Evolutionary conservation across 2,797 vertebrate genomes (phyloP).

Genomic region (Gambusia yucatana): DNA sequence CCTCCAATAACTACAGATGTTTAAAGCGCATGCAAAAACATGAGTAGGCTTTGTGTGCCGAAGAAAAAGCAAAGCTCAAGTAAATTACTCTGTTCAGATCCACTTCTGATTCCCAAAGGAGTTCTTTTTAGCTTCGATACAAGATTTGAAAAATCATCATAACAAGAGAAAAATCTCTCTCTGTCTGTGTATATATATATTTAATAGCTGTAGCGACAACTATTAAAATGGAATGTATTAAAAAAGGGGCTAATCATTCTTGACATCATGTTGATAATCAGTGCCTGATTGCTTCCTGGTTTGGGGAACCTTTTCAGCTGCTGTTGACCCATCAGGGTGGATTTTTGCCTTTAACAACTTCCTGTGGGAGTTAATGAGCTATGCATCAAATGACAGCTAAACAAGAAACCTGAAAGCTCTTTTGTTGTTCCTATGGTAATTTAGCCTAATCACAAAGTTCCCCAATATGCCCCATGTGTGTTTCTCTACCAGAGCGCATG

Average conservation of each 20-base stretch:
- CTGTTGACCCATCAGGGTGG: slow-evolving; percentile 67
- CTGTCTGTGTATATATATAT: background rate
- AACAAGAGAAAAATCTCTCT: background rate
- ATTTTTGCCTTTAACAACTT: slow-evolving; percentile 66
- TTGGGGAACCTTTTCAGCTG: slow-evolving; percentile 72
- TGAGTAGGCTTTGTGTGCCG: background rate
- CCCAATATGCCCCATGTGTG: slow-evolving; percentile 42
- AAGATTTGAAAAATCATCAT: slow-evolving; percentile 1
- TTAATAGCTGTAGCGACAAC: slow-evolving; percentile 17
- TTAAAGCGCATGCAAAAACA: slow-evolving; percentile 4
- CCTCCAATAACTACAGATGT: background rate
- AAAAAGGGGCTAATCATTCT: slow-evolving; percentile 48
- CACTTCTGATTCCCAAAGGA: slow-evolving; percentile 8
- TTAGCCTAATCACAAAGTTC: slow-evolving; percentile 64
- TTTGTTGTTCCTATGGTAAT: slow-evolving; percentile 71
- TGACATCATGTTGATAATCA: slow-evolving; percentile 69
- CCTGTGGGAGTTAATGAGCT: slow-evolving; percentile 71
- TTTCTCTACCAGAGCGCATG: slow-evolving; percentile 11
- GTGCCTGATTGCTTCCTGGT: slow-evolving; percentile 73
- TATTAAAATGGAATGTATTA: background rate
- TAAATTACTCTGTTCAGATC: slow-evolving; percentile 17
- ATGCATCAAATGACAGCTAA: slow-evolving; percentile 48
- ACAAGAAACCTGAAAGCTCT: slow-evolving; percentile 63
- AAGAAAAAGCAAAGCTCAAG: background rate
- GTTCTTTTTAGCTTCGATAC: slow-evolving; percentile 1